Evolutionary conservation across 2,797 vertebrate genomes (phyloP).

Genomic region (Malurus splendens): DNA sequence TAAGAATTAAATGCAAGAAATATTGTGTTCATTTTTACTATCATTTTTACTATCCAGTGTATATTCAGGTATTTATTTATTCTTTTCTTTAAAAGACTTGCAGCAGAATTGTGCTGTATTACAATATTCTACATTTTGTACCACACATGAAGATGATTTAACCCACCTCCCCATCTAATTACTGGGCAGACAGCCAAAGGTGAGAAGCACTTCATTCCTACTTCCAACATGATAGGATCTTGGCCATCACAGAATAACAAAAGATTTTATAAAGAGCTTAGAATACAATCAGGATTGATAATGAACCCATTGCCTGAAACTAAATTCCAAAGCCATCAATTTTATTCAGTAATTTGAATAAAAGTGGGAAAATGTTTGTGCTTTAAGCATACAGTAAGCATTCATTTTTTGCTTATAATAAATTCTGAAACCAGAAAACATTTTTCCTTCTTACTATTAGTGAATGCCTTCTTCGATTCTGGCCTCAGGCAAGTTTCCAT

Average conservation of each 20-base stretch:
- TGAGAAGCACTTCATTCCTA: not conserved
- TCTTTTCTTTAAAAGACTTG: not conserved
- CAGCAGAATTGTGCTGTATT: not conserved
- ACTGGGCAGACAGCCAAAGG: not conserved
- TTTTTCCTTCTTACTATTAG: conserved; percentile 49
- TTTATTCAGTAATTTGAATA: not conserved
- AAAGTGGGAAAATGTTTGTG: not conserved
- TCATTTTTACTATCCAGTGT: not conserved
- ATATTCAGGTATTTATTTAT: not conserved
- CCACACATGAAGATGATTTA: not conserved
- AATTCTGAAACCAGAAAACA: conserved; percentile 25
- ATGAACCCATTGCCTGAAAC: not conserved
- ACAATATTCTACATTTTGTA: not conserved
- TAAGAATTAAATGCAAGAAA: not conserved
- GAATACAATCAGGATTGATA: not conserved
- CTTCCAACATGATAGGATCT: not conserved
- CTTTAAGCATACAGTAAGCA: not conserved
- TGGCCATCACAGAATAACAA: not conserved
- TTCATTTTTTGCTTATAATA: conserved; percentile 1
- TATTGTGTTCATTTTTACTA: not conserved
- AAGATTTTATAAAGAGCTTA: not conserved
- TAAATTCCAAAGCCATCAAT: not conserved
- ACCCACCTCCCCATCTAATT: not conserved
- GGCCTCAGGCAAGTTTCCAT: conserved; percentile 63
- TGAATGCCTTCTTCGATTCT: conserved; percentile 46